A percentile compares a stretch with the other conserved stretches of the same genome.
Evolutionary conservation across 2,113 vertebrate species (phyloP).

Genomic region (Glaucidium brasilianum): DNA sequence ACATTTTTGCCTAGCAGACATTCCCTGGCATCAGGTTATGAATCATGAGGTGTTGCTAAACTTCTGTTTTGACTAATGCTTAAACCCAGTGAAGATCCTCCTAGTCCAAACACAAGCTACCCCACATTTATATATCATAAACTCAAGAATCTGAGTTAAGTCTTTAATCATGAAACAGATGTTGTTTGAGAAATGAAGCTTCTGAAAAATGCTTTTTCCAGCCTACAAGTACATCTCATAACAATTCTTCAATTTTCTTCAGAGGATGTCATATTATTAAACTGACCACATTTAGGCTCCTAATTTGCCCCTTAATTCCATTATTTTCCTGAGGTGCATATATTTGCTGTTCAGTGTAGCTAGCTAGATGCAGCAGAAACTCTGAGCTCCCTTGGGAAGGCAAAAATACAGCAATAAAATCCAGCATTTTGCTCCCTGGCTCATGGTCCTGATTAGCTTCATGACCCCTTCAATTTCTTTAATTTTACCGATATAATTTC

Average conservation of each 20-base stretch:
- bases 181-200: not conserved
- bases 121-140: not conserved
- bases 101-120: not conserved
- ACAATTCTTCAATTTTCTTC: not conserved
- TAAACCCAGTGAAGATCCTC: not conserved
- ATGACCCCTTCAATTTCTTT: not conserved
- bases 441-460: not conserved
- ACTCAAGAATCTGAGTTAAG: not conserved
- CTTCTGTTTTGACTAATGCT: not conserved
- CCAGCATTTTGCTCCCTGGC: not conserved
- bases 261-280: not conserved
- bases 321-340: not conserved
- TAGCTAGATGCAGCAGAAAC: not conserved
- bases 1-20: not conserved
- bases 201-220: not conserved
- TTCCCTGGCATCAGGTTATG: not conserved
- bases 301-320: not conserved
- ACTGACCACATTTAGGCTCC: not conserved
- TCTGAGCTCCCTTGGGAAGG: not conserved
- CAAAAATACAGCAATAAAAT: not conserved
- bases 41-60: not conserved
- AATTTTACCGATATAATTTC: not conserved
- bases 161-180: not conserved
- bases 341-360: not conserved
- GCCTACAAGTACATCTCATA: not conserved